Evolutionary conservation across 2,888 invertebrate genomes (phyloP).

Genomic region (Clostera curtula): DNA sequence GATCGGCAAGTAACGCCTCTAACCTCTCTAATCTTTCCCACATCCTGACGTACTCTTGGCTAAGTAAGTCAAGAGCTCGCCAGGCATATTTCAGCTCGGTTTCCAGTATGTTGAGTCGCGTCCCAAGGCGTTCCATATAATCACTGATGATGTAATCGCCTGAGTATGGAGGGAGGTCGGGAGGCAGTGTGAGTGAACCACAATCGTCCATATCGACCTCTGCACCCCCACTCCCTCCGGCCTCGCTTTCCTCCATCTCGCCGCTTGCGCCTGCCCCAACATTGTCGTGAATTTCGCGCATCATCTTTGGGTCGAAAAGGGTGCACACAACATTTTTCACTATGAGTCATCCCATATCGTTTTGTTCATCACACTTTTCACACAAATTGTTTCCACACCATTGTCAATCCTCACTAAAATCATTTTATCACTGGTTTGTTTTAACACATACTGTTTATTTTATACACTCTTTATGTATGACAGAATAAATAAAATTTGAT

Average conservation of each 20-base stretch:
- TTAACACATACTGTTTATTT: constrained; percentile 45
- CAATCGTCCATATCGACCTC: constrained; percentile 72
- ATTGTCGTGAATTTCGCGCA: constrained; percentile 73
- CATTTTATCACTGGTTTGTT: constrained; percentile 48
- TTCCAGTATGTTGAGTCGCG: constrained; percentile 89
- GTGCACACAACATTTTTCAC: constrained; percentile 67
- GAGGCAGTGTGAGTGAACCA: constrained; percentile 71
- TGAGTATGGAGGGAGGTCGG: constrained; percentile 69
- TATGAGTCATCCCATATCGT: constrained; percentile 74
- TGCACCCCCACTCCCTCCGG: constrained; percentile 70
- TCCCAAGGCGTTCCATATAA: constrained; percentile 93
- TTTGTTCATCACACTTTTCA: constrained; percentile 58
- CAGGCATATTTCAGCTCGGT: constrained; percentile 94
- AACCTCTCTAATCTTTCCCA: constrained; percentile 93
- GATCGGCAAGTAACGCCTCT: constrained; percentile 89
- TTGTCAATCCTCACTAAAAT: constrained; percentile 36
- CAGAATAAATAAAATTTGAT: constrained; percentile 24
- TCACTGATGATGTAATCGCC: constrained; percentile 89
- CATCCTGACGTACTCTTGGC: constrained; percentile 95
- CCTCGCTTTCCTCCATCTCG: constrained; percentile 73
- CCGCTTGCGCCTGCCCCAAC: constrained; percentile 64
- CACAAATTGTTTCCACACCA: constrained; percentile 45
- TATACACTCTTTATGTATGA: constrained; percentile 31
- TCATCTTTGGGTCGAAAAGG: constrained; percentile 67
- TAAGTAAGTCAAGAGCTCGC: constrained; percentile 91